Conservation (phyloP, 2,113 vertebrate species). For the Entomyzon cyanotis region DNA sequence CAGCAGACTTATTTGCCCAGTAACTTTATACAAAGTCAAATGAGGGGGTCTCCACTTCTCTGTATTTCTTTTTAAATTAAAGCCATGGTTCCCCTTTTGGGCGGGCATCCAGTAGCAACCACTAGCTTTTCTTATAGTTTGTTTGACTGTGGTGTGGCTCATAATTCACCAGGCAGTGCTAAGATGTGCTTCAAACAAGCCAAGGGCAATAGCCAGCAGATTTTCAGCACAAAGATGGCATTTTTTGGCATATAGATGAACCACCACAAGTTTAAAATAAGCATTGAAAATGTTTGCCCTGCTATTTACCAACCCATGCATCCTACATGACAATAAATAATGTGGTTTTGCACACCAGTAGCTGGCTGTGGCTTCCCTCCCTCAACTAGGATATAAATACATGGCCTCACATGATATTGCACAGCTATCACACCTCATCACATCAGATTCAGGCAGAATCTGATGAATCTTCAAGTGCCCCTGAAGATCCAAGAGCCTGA, state of each 20-base stretch:
- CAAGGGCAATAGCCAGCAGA: background rate
- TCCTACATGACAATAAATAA: background rate
- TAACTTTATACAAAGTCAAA: background rate
- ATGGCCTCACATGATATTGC: background rate
- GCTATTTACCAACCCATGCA: background rate
- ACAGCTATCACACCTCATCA: background rate
- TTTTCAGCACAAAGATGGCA: background rate
- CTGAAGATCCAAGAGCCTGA: too few relatives aligned
- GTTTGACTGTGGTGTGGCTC: background rate
- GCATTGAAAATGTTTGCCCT: background rate
- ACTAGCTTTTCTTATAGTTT: background rate
- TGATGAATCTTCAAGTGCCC: too few relatives aligned
- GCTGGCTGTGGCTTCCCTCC: background rate
- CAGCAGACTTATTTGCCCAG: background rate
- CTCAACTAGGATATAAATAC: background rate
- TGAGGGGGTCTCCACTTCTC: fast-evolving
- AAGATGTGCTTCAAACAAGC: background rate
- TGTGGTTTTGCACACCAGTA: fast-evolving
- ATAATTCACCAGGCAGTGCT: background rate
- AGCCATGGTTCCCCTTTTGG: background rate
- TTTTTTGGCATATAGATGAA: background rate
- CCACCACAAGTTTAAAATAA: background rate
- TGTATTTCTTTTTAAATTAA: background rate
- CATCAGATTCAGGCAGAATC: background rate
- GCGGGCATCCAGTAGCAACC: background rate